These are phyloP conservation scores for Chlorospingus flavigularis DNA, from an alignment of 2,797 vertebrate species.

Conservation along the genomic window DNA sequence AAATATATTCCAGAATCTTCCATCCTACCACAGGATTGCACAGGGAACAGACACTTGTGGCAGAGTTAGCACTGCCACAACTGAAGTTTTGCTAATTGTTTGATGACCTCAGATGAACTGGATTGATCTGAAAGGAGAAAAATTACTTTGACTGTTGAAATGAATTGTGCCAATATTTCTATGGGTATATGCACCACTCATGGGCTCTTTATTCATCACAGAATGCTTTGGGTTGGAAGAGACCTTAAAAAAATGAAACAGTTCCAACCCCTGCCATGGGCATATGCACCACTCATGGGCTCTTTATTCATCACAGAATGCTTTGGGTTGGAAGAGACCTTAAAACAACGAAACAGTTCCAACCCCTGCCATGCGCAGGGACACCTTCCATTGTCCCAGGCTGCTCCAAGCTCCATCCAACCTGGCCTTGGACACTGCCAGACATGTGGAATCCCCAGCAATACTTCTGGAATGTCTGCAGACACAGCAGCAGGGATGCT, in stretches of 20 bases:
- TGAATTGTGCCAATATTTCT: neutral
- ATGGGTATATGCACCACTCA: rapidly evolving
- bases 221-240: neutral
- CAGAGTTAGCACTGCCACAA: neutral
- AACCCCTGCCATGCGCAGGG: neutral
- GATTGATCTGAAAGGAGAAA: neutral
- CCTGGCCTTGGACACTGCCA: neutral
- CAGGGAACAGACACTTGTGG: neutral
- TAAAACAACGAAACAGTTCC: neutral
- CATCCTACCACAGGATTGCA: neutral
- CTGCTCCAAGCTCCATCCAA: neutral
- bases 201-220: neutral
- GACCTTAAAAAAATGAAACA: neutral
- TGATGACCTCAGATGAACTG: neutral
- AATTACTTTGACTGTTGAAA: neutral
- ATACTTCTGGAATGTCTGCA: neutral
- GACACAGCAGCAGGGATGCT: neutral
- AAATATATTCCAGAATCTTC: conserved; percentile 32
- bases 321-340: neutral
- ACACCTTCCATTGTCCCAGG: neutral
- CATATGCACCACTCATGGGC: neutral
- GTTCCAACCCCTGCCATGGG: neutral
- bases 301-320: neutral
- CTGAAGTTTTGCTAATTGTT: neutral
- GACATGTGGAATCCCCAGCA: rapidly evolving